Evolutionary conservation across 2,113 vertebrate species (phyloP), one percentile per base, ranked within the genome.

Genomic region (Spizaetus ornatus): DNA sequence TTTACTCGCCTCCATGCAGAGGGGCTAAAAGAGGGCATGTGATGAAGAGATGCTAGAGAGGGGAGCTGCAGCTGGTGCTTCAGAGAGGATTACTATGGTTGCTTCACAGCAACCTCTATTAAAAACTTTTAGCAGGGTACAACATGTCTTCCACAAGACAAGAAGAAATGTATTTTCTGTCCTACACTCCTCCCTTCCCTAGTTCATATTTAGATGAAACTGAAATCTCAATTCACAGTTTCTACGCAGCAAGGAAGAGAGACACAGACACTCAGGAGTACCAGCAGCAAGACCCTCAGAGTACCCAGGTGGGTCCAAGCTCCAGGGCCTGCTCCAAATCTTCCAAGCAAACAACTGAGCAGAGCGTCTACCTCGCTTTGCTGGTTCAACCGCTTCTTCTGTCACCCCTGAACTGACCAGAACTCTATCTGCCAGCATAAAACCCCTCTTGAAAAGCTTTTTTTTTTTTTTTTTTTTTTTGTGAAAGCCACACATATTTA

Each of bases 281-380:
- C 4, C 50, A 62, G 82, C 26, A 8, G 2, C 21, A 62, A 10
- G n/a, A n/a, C 18, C 22, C 34, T 52, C 16, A 3, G 29, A 40
- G 23, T 18, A 9, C 0, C 1, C 0, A 9, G 9, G n/a, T 8
- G 21, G 27, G 43, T n/a, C 34, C 42, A 14, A 14, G n/a, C 38
- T 20, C 48, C 20, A 29, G 58, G 13, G 3, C 4, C 18, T 55
- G 43, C 23, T 47, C 67, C 67, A 47, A n/a, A 36, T 7, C 32
- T 34, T 13, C 27, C 32, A 10, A 38, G 11, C 3, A 18, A 20
- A 31, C 2, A 7, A 36, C 5, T 11, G 16, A 40, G 55, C 81
- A 50, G 11, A 6, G 34, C 7, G 0, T 1, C 3, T 76, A 26
- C 10, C 50, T 14, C 14, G 9, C 43, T 82, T 72, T 65, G 38